Base-by-base conservation (phyloP, 1,140 invertebrate species). In the Drosophila kikkawai region DNA sequence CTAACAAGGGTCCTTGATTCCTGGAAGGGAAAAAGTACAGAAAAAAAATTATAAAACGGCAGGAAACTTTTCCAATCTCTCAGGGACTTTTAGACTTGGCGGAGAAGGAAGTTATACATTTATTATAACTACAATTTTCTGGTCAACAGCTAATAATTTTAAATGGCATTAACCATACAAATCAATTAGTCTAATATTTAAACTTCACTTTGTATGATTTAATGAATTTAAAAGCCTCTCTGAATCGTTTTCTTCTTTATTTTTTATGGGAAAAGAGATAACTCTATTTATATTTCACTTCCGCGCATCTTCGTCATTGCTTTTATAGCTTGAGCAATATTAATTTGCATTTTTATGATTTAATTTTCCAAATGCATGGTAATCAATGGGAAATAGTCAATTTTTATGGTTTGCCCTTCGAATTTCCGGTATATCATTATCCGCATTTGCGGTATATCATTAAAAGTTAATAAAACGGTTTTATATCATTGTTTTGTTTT, bases 271-370 rank as follows among this genome's bases (percentile, higher is more conserved):
- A 36, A 58, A 19, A 70, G n/a, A 22, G 36, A 70, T 70, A 70
- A 37, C n/a, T 19, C 15, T 8, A 50, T 17, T 50, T 34, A 9
- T n/a, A 29, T 42, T 73, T 71, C 48, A 50, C 41, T 36, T 15
- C 37, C 37, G 47, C 1, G 12, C n/a, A 17, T 69, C 50, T 51
- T n/a, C 29, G 9, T 7, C 12, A 42, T 37, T 11, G 19, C 17
- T 42, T 71, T 71, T 71, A 73, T 71, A 7, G 45, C 67, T 34
- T 36, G 12, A 17, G 37, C 37, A 60, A 3, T 32, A n/a, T 36
- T 50, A 32, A 73, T 73, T 73, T 51, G 67, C 55, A 73, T 51
- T 60, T 73, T 73, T 73, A 73, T 73, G 69, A 73, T 71, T 73
- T 59, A 59, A 73, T 73, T 71, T 73, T 59, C 69, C 66, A 73